Evolutionary conservation across 2,888 invertebrate species (phyloP), one percentile per base, ranked within the genome.

Genomic region (Strigamia crassipes): DNA sequence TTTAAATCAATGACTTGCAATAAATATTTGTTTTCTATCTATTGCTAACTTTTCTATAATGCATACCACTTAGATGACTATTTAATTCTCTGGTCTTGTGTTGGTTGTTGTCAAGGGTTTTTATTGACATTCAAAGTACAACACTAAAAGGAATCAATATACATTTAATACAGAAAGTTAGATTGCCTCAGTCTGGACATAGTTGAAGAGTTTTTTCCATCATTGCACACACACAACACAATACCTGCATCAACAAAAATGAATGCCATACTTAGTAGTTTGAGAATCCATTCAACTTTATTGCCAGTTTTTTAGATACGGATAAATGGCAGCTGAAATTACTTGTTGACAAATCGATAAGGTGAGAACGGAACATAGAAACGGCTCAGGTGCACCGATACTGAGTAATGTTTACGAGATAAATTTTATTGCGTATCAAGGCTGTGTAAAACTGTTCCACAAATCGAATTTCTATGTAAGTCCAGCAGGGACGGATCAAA

Each of bases 311-410:
- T 66, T 8, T 15, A 66, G 66, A 66, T 66, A 66, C 6, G 66
- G 23, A 27, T 21, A 27, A 23, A 23, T 66, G 66, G 21, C 23
- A 66, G 66, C 66, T 23, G 15, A 23, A 66, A 66, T 66, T 66
- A 23, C 66, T 66, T 66, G 66, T 66, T 66, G 66, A 66, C 66
- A 21, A 23, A 66, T 66, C 66, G 66, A 66, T 66, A 66, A 66
- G 66, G 66, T 66, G 66, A 66, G 66, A 66, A 66, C 12, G 0
- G 23, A 66, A 66, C 66, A 66, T 66, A 23, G 66, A 66, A 66
- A 66, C 66, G 15, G 23, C 23, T 66, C 66, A 23, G 66, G 21
- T 66, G 23, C 66, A 66, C 66, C 66, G 66, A 66, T 66, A 66
- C 9, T 4, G 23, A 51, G 27, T 27, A 27, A 27, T 27, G 27